Conservation (phyloP, 2,113 vertebrate species). For the Athene cunicularia region DNA sequence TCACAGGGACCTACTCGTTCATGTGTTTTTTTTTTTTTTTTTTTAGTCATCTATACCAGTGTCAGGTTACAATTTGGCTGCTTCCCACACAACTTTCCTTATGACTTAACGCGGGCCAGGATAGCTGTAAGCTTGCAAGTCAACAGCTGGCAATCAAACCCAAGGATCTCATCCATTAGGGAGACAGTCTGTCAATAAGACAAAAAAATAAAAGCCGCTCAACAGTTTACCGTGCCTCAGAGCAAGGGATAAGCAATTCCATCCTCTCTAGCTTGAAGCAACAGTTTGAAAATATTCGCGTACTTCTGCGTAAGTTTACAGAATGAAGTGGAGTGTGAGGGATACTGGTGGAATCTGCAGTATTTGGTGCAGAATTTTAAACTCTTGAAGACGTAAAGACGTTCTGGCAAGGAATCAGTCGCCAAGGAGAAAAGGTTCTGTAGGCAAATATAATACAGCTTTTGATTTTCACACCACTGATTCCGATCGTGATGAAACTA, state of each 20-base stretch:
- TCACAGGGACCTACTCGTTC: neutral
- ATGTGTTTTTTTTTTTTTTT: neutral
- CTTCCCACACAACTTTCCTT: neutral
- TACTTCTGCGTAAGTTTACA: neutral
- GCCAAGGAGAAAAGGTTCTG: neutral
- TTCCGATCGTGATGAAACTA: neutral
- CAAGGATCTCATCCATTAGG: neutral
- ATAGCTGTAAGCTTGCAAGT: constrained; percentile 8
- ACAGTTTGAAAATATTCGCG: neutral
- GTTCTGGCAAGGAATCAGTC: neutral
- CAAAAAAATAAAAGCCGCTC: neutral
- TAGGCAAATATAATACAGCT: neutral
- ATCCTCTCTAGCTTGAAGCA: neutral
- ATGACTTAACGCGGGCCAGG: neutral
- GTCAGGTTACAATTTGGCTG: neutral
- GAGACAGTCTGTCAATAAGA: neutral
- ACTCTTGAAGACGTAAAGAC: neutral
- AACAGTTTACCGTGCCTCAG: neutral
- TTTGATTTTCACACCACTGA: neutral
- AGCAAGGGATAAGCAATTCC: neutral
- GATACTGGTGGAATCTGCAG: neutral
- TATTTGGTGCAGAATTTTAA: neutral
- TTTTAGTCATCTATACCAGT: neutral
- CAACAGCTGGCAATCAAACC: constrained; percentile 19
- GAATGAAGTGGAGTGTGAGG: neutral